A percentile compares a stretch with the other conserved stretches of the same genome.
Conservation (phyloP, 2,888 invertebrate species). For the Antheraea yamamai region DNA sequence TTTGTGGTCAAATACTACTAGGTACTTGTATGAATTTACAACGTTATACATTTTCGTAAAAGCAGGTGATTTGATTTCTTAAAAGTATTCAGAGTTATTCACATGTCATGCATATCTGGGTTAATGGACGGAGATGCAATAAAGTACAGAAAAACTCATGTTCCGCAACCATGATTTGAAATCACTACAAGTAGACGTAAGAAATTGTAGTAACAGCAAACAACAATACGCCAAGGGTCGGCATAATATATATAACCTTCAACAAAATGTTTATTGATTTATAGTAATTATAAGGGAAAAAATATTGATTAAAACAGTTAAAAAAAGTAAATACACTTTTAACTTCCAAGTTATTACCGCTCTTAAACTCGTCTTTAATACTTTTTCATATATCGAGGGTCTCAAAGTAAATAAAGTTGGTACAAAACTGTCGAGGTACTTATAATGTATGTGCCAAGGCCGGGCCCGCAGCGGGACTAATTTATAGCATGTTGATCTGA, state of each 20-base stretch:
- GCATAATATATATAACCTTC: not conserved
- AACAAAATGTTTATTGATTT: not conserved
- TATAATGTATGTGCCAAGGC: not conserved
- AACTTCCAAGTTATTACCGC: not conserved
- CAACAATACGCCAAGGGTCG: not conserved
- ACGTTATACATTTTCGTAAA: slow-evolving; percentile 13
- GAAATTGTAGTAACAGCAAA: not conserved
- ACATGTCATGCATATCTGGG: slow-evolving; percentile 59
- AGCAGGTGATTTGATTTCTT: slow-evolving; percentile 12
- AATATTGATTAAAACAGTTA: not conserved
- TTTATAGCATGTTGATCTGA: slow-evolving; percentile 48
- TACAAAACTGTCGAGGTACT: not conserved
- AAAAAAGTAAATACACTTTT: not conserved
- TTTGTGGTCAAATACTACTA: not conserved
- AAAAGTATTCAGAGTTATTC: slow-evolving; percentile 36
- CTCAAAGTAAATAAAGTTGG: not conserved
- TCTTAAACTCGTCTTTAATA: not conserved
- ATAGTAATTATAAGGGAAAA: not conserved
- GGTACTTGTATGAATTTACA: not conserved
- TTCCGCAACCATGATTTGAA: slow-evolving; percentile 1
- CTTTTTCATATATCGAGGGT: not conserved
- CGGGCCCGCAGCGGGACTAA: slow-evolving; percentile 42
- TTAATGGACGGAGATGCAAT: slow-evolving; percentile 53
- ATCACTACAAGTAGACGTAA: not conserved
- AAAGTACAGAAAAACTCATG: slow-evolving; percentile 1